Conservation (phyloP, 2,113 vertebrate species). For the Phaethon lepturus region DNA sequence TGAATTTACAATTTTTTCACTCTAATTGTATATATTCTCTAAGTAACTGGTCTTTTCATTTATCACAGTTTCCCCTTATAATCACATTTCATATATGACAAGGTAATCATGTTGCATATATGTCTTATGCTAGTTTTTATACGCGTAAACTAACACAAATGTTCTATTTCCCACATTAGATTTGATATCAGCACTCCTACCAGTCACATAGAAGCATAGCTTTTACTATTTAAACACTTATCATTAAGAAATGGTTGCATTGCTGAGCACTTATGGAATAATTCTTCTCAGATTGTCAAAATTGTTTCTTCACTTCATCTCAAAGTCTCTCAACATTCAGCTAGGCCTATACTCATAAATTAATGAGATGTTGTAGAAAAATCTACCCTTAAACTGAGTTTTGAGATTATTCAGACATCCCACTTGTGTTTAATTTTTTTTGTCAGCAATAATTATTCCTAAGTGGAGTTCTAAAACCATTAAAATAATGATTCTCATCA, state of each 20-base stretch:
- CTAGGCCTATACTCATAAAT: not conserved
- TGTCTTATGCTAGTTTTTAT: not conserved
- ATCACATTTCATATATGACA: conserved; percentile 53
- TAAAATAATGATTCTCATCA: not conserved
- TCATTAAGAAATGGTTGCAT: not conserved
- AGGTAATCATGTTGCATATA: not conserved
- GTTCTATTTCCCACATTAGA: not conserved
- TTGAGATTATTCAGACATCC: not conserved
- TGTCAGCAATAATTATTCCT: not conserved
- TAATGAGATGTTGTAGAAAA: not conserved
- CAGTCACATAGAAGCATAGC: not conserved
- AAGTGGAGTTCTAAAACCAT: not conserved
- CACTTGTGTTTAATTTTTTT: not conserved
- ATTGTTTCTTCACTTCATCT: not conserved
- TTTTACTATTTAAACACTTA: not conserved
- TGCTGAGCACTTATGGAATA: not conserved
- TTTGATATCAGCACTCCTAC: not conserved
- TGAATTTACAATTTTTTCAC: conserved; percentile 42
- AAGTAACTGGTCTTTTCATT: conserved; percentile 40
- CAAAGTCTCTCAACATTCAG: not conserved
- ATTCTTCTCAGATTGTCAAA: not conserved
- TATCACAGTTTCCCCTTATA: conserved; percentile 14
- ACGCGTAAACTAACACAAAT: not conserved
- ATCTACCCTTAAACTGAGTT: not conserved
- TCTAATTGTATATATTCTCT: not conserved